Percentiles rank a stretch among this genome's conserved stretches.
These are phyloP conservation scores for Sebastes reedi DNA, from an alignment of 2,797 vertebrate species.

Conservation along the genomic window DNA sequence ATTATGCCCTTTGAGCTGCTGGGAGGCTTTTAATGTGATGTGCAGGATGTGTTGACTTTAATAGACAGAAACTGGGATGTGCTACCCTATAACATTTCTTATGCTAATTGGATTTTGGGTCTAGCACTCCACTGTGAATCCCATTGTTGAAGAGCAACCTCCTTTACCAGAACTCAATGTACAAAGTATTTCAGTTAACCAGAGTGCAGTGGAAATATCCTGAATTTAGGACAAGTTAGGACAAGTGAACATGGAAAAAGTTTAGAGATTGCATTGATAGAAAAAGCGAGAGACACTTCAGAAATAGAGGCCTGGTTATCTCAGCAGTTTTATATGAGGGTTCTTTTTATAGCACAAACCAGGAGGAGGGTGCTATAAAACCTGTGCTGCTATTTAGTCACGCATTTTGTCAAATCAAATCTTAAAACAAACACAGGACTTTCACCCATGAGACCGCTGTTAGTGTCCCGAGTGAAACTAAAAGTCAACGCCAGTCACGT, in stretches of 20 bases:
- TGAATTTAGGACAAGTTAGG: neutral
- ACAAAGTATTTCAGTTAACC: neutral
- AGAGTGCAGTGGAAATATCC: neutral
- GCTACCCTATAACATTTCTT: no score
- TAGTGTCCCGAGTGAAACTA: no score
- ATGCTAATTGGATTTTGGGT: no score
- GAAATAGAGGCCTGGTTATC: no score
- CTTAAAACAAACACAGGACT: no score
- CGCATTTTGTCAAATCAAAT: neutral
- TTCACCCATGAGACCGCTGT: no score
- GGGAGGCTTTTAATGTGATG: neutral
- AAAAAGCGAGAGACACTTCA: neutral
- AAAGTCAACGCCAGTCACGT: neutral
- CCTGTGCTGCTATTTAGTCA: neutral
- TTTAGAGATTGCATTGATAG: neutral
- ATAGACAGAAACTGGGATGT: no score
- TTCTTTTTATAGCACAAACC: neutral
- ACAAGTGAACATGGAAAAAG: neutral
- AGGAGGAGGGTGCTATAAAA: neutral
- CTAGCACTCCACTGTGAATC: neutral
- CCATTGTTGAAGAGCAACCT: neutral
- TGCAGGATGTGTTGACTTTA: no score
- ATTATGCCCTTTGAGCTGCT: neutral
- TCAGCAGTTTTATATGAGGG: neutral
- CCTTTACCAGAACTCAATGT: neutral